These are phyloP conservation scores for Regulus satrapa DNA, from an alignment of 2,113 vertebrate species.

Conservation along the genomic window DNA sequence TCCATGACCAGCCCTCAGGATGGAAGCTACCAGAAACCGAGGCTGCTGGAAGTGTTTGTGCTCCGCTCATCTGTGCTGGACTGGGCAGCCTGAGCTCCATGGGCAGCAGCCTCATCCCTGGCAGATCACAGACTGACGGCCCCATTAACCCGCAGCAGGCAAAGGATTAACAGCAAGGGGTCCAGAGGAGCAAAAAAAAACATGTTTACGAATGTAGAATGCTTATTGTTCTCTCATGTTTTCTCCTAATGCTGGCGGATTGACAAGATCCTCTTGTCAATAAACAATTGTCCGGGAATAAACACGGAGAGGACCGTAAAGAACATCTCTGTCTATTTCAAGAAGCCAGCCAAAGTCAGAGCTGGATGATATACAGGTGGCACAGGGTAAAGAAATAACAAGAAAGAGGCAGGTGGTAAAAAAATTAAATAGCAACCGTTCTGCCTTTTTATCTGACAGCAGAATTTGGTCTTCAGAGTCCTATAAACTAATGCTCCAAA, in stretches of 20 bases:
- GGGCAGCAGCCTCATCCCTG: neutral
- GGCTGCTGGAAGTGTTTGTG: neutral
- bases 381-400: neutral
- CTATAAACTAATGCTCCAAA: neutral
- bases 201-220: neutral
- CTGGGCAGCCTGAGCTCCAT: neutral
- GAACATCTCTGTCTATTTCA: neutral
- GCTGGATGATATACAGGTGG: neutral
- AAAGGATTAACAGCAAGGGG: neutral
- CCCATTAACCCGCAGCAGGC: neutral
- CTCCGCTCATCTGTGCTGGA: neutral
- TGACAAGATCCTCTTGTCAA: neutral
- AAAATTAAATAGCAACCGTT: neutral
- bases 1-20: fast-evolving
- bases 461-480: neutral
- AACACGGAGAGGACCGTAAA: neutral
- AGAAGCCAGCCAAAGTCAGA: neutral
- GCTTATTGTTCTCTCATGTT: neutral
- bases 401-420: neutral
- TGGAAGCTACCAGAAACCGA: neutral
- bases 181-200: neutral
- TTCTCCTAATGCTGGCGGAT: neutral
- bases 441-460: neutral
- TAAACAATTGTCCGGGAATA: no score
- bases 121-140: neutral